Base-by-base conservation (phyloP, 1,140 invertebrate genomes). In the Drosophila carrolli region DNA sequence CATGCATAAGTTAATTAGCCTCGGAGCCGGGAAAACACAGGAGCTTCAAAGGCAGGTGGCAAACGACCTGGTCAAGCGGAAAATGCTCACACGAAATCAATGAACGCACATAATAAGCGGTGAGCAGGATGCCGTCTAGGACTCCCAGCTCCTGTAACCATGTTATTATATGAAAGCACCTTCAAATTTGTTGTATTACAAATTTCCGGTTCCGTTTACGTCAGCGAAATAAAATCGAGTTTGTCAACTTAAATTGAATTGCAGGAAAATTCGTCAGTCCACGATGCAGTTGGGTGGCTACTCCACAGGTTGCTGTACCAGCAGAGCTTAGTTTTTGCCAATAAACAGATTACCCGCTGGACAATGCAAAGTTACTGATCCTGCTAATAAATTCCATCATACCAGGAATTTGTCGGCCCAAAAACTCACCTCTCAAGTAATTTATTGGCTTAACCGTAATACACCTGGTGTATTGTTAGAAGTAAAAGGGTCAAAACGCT, bases 1-100 rank as follows among this genome's bases (percentile, higher is more conserved):
- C 43, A 37, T 13, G 55, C 32, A 44, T 27, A 61, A 65, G 62
- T 65, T 65, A 65, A 65, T 65, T 61, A 61, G 43, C 41, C 29
- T 9, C 53, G 10, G 23, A 32, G 13, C 4, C 48, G n/a, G 16
- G 47, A 14, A 32, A 14, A 14, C 47, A 6, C 23, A 46, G 27
- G 4, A 19, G 19, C 19, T 4, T 40, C 13, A 13, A 40, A n/a
- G 32, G 14, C 27, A 53, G 10, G 9, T 7, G 14, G 32, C 9
- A 14, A n/a, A 16, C n/a, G 9, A 16, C 27, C 29, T 19, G 32
- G 8, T 53, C 29, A 14, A 53, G 9, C 50, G 37, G 50, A 37
- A 51, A 8, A 29, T 37, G 50, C 32, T 37, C 50, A 16, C 37
- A 53, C 50, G 19, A 37, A 53, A 37, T 37, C 14, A 37, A 11